Evolutionary conservation across 2,113 vertebrate species (phyloP).

Genomic region (Melanotaenia duboulayi): DNA sequence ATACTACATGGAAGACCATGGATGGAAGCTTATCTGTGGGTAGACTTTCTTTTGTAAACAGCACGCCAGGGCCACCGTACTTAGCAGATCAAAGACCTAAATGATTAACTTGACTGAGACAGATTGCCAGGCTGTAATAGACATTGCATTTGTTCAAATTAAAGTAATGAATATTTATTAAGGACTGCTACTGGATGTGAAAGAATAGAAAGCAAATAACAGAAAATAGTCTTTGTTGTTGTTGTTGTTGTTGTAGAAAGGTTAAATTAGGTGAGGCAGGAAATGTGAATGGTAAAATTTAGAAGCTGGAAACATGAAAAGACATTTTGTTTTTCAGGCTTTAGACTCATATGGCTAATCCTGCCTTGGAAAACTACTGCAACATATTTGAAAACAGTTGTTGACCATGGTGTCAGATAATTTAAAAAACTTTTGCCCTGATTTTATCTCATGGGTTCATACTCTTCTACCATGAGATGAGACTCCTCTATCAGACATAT

Average conservation of each 20-base stretch:
- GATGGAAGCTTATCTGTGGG: background rate
- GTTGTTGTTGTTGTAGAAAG: too few relatives aligned
- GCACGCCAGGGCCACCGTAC: too few relatives aligned
- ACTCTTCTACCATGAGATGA: slow-evolving; percentile 34
- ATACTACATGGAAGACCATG: background rate
- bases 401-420: background rate
- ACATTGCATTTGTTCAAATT: slow-evolving; percentile 7
- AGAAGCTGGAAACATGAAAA: background rate
- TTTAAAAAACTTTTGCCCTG: slow-evolving; percentile 23
- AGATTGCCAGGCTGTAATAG: background rate
- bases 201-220: background rate
- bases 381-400: slow-evolving; percentile 6
- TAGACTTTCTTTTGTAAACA: background rate
- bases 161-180: slow-evolving; percentile 31
- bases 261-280: background rate
- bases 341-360: background rate
- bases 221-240: too few relatives aligned
- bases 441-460: slow-evolving; percentile 26
- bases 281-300: background rate
- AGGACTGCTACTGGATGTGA: background rate
- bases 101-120: slow-evolving; percentile 13
- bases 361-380: background rate
- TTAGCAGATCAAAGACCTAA: background rate
- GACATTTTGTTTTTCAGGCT: background rate
- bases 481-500: slow-evolving; percentile 63